phyloP scores from a whole-genome alignment of 1,140 invertebrate genomes.

The Pseudomyrmex cubaensis region DNA sequence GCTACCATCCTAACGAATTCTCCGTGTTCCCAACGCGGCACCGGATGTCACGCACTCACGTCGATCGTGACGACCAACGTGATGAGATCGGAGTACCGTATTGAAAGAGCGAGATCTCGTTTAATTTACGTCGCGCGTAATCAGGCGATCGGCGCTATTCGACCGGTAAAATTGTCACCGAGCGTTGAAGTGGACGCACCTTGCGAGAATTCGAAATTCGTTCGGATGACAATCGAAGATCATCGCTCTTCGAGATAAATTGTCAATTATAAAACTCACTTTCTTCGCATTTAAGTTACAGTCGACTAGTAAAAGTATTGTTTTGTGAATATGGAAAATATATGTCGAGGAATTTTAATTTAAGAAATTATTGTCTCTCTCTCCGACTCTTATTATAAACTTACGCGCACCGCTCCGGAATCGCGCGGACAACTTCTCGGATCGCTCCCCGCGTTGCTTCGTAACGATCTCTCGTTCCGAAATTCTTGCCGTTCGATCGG shows the following conservation, averaged over 20 bases:
- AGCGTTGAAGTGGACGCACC: not conserved
- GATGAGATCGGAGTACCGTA: constrained; percentile 36
- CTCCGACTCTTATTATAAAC: too few species aligned
- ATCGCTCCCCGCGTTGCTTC: not conserved
- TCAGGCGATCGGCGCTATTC: not conserved
- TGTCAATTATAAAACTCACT: not conserved
- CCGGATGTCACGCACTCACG: constrained; percentile 76
- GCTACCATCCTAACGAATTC: constrained; percentile 74
- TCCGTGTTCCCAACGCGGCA: constrained; percentile 19
- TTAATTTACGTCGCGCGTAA: constrained; percentile 30
- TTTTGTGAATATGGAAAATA: not conserved
- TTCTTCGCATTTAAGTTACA: not conserved
- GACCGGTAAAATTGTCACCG: not conserved
- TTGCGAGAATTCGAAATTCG: not conserved
- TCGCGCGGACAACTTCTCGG: not conserved
- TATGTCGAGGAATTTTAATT: not conserved
- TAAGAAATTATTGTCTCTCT: too few species aligned
- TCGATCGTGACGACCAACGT: constrained; percentile 65
- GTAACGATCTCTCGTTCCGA: not conserved
- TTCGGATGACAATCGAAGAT: not conserved
- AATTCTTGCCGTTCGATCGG: constrained; percentile 1
- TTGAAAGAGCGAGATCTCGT: constrained; percentile 18
- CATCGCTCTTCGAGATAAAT: not conserved
- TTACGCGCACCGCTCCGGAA: not conserved
- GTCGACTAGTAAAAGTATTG: not conserved